Base-by-base conservation (phyloP, 2,888 invertebrate species). In the Elegia similella region DNA sequence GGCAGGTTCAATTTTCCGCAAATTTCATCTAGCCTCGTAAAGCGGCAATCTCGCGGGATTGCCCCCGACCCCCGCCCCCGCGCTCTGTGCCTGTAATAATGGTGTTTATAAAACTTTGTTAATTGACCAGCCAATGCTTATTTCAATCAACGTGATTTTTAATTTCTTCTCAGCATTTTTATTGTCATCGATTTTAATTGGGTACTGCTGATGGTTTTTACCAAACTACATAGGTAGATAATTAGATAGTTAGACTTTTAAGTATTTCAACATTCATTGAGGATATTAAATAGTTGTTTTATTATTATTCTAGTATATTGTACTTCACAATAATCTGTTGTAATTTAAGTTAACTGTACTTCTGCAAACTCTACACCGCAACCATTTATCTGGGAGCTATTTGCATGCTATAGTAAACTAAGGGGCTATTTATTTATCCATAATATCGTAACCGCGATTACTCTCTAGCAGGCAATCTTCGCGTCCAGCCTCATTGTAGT, bases 1-100 rank as follows among this genome's bases (percentile, higher is more conserved):
- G 73, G 73, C 73, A 66, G 78, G 80, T 86, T 82, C 82, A 90
- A 90, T 91, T 91, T 90, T 88, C 84, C 90, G 90, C 88, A 89
- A 87, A 86, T 89, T 88, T 88, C 81, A 87, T 82, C 78, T 78
- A 74, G 74, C 76, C 77, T 83, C 73, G 80, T 88, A 86, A 89
- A 85, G 62, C 59, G 60, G 62, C 62, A 66, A 64, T 62, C 62
- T 66, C 59, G 64, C 16, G 17, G 61, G 60, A 66, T 64, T 62
- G 67, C 48, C 56, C 59, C 50, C 38, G 29, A 50, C 42, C 47
- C 15, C 10, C 46, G 13, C 23, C 50, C 23, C 55, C 29, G 44
- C 48, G 57, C 23, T 15, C 44, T 53, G 57, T 57, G 60, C 61
- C 57, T 59, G 60, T 48, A 61, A 61, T 75, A 72, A 73, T 73